phyloP scores from a whole-genome alignment of 2,888 invertebrate species.

The Heliconius cydno region DNA sequence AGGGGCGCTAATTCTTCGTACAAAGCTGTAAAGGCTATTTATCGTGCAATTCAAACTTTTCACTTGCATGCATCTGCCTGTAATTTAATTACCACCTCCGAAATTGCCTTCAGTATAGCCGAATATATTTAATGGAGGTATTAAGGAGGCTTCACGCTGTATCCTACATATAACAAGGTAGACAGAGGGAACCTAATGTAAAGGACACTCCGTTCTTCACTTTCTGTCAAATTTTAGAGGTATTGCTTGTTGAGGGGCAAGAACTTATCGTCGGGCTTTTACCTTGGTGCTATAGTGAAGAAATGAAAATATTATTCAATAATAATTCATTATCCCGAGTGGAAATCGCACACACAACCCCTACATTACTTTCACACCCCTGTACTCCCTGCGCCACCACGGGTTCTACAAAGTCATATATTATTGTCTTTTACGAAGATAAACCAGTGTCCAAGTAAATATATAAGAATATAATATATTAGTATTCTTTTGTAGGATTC shows the following conservation, averaged over 20 bases:
- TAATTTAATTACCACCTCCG: conserved; percentile 65
- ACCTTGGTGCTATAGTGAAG: no score
- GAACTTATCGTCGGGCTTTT: no score
- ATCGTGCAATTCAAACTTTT: conserved; percentile 71
- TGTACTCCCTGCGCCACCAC: no score
- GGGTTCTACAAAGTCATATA: background rate
- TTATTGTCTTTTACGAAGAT: background rate
- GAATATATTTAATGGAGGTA: background rate
- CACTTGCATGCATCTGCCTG: conserved; percentile 65
- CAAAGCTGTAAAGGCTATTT: conserved; percentile 68
- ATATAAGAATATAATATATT: background rate
- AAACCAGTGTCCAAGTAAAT: background rate
- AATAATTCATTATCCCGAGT: no score
- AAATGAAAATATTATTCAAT: no score
- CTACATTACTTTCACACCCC: no score
- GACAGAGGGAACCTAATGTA: no score
- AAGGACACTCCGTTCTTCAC: no score
- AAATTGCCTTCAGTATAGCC: conserved; percentile 45
- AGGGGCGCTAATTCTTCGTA: conserved; percentile 72
- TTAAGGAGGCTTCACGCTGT: background rate
- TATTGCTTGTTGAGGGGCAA: no score
- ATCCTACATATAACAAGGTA: no score
- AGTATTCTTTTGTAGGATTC: conserved; percentile 5
- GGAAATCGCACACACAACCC: no score
- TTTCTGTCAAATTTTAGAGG: no score